Percentiles rank a stretch among this genome's conserved stretches.
Evolutionary conservation across 2,888 invertebrate species (phyloP).

Genomic region (Drosophila histrio): DNA sequence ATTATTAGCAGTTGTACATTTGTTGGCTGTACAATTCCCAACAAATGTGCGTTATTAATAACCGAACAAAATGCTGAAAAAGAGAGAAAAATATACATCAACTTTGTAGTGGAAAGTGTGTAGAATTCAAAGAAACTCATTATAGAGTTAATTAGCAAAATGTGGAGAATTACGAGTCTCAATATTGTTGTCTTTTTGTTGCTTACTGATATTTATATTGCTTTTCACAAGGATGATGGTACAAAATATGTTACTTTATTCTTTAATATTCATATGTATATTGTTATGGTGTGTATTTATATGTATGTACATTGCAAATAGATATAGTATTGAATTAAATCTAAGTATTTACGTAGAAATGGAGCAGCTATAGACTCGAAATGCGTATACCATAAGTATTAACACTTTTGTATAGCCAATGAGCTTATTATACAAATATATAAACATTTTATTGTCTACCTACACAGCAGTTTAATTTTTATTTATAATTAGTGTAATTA

Average conservation of each 20-base stretch:
- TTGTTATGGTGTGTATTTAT: conserved; percentile 30
- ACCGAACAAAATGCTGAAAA: too few species aligned
- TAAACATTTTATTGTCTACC: conserved; percentile 70
- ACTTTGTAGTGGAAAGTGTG: too few species aligned
- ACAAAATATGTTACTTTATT: conserved; percentile 68
- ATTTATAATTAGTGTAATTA: conserved; percentile 2
- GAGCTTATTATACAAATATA: conserved; percentile 54
- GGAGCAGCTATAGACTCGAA: conserved; percentile 30
- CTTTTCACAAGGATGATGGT: conserved; percentile 39
- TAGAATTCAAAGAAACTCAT: too few species aligned
- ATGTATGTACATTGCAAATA: conserved; percentile 47
- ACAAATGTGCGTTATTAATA: too few species aligned
- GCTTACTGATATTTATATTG: conserved; percentile 21
- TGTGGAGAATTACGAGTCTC: conserved; percentile 19
- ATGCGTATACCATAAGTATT: conserved; percentile 38
- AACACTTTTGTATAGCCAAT: conserved; percentile 51
- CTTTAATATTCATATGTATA: conserved; percentile 43
- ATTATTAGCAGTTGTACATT: too few species aligned
- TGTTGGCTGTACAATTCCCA: too few species aligned
- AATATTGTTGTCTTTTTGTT: conserved; percentile 10
- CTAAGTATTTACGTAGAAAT: conserved; percentile 11
- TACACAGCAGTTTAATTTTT: conserved; percentile 71
- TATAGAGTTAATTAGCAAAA: background rate
- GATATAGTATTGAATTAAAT: conserved; percentile 36
- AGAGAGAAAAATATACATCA: too few species aligned